Evolutionary conservation across 1,140 invertebrate species (phyloP).

Genomic region (Hyles vespertilio): DNA sequence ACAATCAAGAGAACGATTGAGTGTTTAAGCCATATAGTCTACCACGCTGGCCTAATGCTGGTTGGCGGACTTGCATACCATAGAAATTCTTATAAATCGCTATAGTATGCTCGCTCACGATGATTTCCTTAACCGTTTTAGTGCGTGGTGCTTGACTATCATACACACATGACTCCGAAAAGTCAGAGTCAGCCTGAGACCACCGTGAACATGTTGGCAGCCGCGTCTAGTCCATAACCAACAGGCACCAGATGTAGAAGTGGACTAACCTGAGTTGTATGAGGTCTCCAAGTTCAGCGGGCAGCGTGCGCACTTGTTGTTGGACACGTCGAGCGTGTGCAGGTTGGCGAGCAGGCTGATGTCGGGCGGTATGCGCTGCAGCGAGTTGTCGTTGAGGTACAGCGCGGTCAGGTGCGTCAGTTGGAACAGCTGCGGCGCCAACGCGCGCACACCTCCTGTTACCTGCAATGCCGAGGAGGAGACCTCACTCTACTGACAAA

Average conservation of each 20-base stretch:
- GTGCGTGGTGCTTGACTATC: no score
- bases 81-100: no score
- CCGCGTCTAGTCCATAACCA: no score
- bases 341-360: conserved; percentile 90
- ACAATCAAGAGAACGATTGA: no score
- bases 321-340: conserved; percentile 92
- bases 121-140: no score
- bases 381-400: conserved; percentile 96
- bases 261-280: conserved; percentile 87
- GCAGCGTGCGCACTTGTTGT: conserved; percentile 95
- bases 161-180: no score
- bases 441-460: conserved; percentile 93
- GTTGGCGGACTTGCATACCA: no score
- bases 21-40: no score
- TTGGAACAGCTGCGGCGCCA: conserved; percentile 93
- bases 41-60: no score
- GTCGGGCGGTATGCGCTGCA: conserved; percentile 91
- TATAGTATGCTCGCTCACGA: no score
- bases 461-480: conserved; percentile 55
- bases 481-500: background rate
- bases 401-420: conserved; percentile 93
- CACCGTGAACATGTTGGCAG: no score
- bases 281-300: conserved; percentile 96
- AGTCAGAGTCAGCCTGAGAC: no score
- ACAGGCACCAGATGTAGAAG: background rate